Base-by-base conservation (phyloP, 92 coral and sea anemone species). In the Phenganax marumi region DNA sequence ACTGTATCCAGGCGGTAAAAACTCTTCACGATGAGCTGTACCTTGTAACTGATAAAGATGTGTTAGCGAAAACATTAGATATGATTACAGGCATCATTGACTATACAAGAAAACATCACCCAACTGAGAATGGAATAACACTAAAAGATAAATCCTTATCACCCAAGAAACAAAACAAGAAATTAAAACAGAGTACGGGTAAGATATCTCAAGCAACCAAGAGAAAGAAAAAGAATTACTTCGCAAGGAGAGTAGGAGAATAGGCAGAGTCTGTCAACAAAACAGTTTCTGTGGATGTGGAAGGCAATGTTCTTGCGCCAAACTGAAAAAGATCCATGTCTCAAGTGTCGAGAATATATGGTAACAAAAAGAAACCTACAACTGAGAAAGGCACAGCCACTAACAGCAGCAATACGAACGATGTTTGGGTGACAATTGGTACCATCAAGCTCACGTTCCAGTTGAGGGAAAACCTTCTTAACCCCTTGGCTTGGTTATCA, bases 121-220 rank as follows among this genome's bases (percentile, higher is more conserved):
- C 79, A 52, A 55, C 23, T 7, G 66, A 55, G 23, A 75, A 75
- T 47, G 68, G 81, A 22, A 53, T 53, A 8, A 9, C 68, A 8
- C 33, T 75, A 22, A 75, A 75, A 75, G 81, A 75, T 19, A 75
- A 75, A 16, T 24, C 65, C 52, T 24, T 75, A 49, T 75, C 81
- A 56, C 81, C 81, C 43, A 75, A 56, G 51, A 75, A 56, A 33
- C 53, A 11, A n/a, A 50, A 17, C 16, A 14, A 16, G 2, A 3
- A 14, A 16, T 5, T 19, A 52, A 53, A 55, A 56, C 23, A 7
- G 46, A 6, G 48, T 3, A 3, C 2, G 5, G 19, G 33, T 11
- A 52, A 10, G 50, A 52, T 23, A 54, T 24, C 26, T 18, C 21
- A 57, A 12, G 17, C 55, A 68, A 50, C 68, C 3, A 53, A 50